Base-by-base conservation (phyloP, 1,140 invertebrate genomes). In the Drosophila suzukii region DNA sequence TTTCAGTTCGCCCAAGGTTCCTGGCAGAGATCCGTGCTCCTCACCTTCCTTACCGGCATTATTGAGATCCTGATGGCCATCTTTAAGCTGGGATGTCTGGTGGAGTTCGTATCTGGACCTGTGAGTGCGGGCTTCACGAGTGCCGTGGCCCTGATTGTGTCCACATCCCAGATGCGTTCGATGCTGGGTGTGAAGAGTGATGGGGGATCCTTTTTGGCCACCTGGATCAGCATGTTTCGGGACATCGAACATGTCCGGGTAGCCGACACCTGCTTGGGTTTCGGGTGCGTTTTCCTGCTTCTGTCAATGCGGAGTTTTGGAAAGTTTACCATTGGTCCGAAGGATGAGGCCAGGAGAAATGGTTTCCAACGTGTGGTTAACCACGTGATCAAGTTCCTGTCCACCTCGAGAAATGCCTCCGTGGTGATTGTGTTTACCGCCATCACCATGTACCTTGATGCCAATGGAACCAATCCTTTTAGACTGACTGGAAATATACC, bases 121-220 rank as follows among this genome's bases (percentile, higher is more conserved):
- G 98, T 99, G 0, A 97, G 97, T 43, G 98, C 96, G 4, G 97
- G 97, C 7, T 99, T 98, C 90, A 98, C 97, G 0, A 97, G 97
- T 10, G 98, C 98, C 0, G 98, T 98, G 6, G 97, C 98, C 13
- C 93, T 99, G 7, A 97, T 98, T 70, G 98, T 99, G 46, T 95
- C 97, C 5, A 96, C 96, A 2, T 97, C 97, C 1, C 98, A 99
- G 93, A 93, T 98, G 30, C 98, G 97, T 92, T 96, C 97, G 75
- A 92, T 98, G 47, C 94, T 98, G 15, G 96, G 96, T 0, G 96
- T 98, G 15, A 94, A 93, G 10, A 97, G 96, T 3, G 95, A 93
- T 8, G 96, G 96, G 1, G 93, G 93, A 6, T 97, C 95, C 13
- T 97, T 97, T 79, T 75, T 97, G 6, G 93, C 96, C 74, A 95